phyloP scores from a whole-genome alignment of 2,797 vertebrate genomes.

The Leptatherina wallacei region DNA sequence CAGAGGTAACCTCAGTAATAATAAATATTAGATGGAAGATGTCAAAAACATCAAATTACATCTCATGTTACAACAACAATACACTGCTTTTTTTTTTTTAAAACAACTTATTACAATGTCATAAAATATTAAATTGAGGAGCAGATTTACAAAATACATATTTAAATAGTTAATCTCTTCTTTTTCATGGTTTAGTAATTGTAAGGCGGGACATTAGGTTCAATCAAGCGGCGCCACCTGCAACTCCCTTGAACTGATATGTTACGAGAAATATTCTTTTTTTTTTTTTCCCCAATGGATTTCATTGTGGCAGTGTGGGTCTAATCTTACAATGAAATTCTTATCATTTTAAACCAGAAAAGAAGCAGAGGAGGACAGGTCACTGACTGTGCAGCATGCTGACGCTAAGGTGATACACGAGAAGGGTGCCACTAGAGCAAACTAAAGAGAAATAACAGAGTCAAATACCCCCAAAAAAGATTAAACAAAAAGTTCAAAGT shows the following conservation, averaged over 20 bases:
- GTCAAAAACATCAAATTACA: constrained; percentile 41
- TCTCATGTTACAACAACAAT: constrained; percentile 63
- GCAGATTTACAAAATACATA: constrained; percentile 70
- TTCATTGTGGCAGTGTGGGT: constrained; percentile 29
- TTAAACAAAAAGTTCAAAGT: constrained; percentile 24
- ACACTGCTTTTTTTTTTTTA: constrained; percentile 20
- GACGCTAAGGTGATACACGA: constrained; percentile 46
- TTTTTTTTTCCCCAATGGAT: constrained; percentile 21
- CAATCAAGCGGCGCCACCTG: constrained; percentile 48
- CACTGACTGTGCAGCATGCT: constrained; percentile 60
- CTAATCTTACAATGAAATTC: constrained; percentile 20
- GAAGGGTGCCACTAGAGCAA: constrained; percentile 41
- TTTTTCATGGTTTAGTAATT: constrained; percentile 36
- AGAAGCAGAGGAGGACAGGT: constrained; percentile 35
- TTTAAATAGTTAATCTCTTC: constrained; percentile 67
- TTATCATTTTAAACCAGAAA: constrained; percentile 34
- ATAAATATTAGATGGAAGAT: constrained; percentile 64
- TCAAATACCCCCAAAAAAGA: constrained; percentile 21
- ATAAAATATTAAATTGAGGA: constrained; percentile 66
- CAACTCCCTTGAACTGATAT: constrained; percentile 58
- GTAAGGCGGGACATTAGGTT: constrained; percentile 49
- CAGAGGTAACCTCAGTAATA: constrained; percentile 52
- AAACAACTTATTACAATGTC: constrained; percentile 62
- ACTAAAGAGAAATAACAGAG: constrained; percentile 32
- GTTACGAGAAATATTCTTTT: constrained; percentile 61